Evolutionary conservation across 2,888 invertebrate species (phyloP), one percentile per base, ranked within the genome.

Genomic region (Drosophila meridiana): DNA sequence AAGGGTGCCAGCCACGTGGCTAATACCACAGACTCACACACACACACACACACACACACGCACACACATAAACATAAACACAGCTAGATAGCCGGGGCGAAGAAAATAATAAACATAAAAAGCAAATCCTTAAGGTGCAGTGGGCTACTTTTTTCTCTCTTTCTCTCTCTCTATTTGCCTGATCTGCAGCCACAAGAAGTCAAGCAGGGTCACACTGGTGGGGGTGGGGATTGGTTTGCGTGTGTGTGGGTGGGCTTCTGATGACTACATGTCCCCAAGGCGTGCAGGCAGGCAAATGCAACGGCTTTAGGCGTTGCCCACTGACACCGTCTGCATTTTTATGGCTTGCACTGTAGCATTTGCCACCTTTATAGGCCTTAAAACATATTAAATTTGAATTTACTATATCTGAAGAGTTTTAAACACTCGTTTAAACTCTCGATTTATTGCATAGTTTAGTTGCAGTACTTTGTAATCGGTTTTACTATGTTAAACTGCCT

Each of bases 81-180:
- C 13, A 42, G 42, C 6, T 42, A 42, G 42, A 59, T 40, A 20
- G 52, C 30, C 42, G 43, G 64, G 64, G 63, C 13, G 58, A 62
- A 47, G 52, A 69, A 76, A 80, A 83, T 80, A 82, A 83, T 80
- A 83, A 83, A 78, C 83, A 83, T 80, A 78, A 82, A 82, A 81
- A 77, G 72, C 73, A 83, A 83, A 83, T 79, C 81, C 79, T 83
- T 60, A 70, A 81, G 79, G 79, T 73, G 76, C 77, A 78, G 72
- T 73, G 76, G 73, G 83, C 72, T 70, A 74, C 59, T 72, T 73
- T 78, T 78, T 67, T 30, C 9, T 73, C 7, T 20, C 43, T 78
- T 14, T 73, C 7, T 20, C 43, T 78, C 75, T 61, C 42, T 13
- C 47, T 32, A n/a, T 48, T 48, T 34, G 20, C 52, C 45, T 61